phyloP scores from a whole-genome alignment of 2,797 vertebrate species.

The Alfaro cultratus region DNA sequence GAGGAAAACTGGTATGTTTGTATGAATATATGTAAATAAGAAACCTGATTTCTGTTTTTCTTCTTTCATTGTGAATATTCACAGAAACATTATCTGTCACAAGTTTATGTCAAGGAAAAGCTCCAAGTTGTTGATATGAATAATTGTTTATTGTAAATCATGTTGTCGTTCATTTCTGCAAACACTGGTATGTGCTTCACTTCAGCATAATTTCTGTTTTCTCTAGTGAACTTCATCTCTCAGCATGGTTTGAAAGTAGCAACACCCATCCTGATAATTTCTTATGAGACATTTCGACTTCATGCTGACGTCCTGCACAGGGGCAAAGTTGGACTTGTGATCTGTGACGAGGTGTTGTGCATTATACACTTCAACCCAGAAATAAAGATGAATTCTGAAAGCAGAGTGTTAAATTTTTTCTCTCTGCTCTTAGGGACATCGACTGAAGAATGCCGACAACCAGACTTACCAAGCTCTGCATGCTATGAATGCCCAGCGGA shows the following conservation, averaged over 20 bases:
- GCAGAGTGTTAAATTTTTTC: not conserved
- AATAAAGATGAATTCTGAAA: not conserved
- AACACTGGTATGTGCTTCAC: not conserved
- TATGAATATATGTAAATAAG: not conserved
- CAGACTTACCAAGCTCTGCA: conserved; percentile 97
- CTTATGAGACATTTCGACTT: conserved; percentile 97
- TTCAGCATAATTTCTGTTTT: conserved; percentile 7
- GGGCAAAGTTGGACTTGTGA: conserved; percentile 91
- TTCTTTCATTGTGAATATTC: not conserved
- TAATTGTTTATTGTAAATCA: not conserved
- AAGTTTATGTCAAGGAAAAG: not conserved
- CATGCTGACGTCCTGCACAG: conserved; percentile 89
- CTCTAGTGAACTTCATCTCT: conserved; percentile 88
- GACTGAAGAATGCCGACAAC: conserved; percentile 97
- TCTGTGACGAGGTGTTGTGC: conserved; percentile 92
- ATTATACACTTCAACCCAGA: not conserved
- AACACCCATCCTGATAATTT: conserved; percentile 95
- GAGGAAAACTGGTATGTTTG: not conserved
- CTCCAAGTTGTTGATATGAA: not conserved
- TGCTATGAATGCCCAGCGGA: conserved; percentile 87
- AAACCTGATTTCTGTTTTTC: not conserved
- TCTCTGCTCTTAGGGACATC: conserved; percentile 85
- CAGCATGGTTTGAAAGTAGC: conserved; percentile 89
- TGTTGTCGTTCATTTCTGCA: not conserved
- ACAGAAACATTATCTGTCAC: not conserved